Percentiles rank a stretch among this genome's conserved stretches.
Conservation (phyloP, 2,888 invertebrate species). For the Lasioglossum zephyrum region DNA sequence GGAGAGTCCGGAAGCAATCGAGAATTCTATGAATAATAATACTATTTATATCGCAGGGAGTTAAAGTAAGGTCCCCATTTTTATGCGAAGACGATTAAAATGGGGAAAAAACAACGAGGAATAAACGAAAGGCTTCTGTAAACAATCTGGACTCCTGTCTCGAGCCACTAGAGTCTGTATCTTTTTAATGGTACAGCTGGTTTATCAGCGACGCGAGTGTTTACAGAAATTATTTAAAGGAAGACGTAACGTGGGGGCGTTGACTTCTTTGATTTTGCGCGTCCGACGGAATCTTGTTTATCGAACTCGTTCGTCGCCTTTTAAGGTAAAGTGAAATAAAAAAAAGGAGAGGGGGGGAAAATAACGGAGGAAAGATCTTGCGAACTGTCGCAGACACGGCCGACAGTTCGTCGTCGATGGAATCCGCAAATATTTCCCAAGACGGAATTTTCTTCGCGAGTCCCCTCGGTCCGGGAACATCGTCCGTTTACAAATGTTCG, state of each 20-base stretch:
- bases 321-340: not conserved
- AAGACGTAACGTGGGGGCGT: not conserved
- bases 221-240: not conserved
- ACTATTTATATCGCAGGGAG: conserved; percentile 58
- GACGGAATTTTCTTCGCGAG: conserved; percentile 29
- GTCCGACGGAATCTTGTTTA: not conserved
- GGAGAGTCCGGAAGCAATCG: conserved; percentile 57
- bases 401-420: conserved; percentile 29
- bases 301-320: not conserved
- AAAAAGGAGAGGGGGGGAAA: not conserved
- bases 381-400: not conserved
- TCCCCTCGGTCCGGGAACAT: conserved; percentile 18
- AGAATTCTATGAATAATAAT: conserved; percentile 70
- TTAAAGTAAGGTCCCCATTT: conserved; percentile 44
- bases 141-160: conserved; percentile 15
- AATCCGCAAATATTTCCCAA: conserved; percentile 44
- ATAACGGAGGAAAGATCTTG: not conserved
- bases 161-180: not conserved
- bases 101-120: not conserved
- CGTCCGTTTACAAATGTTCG: conserved; percentile 22
- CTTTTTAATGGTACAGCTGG: not conserved
- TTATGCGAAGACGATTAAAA: conserved; percentile 31
- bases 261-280: not conserved
- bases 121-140: not conserved
- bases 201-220: not conserved